Evolutionary conservation across 2,113 vertebrate species (phyloP), one percentile per base, ranked within the genome.

Genomic region (Empidonax traillii): DNA sequence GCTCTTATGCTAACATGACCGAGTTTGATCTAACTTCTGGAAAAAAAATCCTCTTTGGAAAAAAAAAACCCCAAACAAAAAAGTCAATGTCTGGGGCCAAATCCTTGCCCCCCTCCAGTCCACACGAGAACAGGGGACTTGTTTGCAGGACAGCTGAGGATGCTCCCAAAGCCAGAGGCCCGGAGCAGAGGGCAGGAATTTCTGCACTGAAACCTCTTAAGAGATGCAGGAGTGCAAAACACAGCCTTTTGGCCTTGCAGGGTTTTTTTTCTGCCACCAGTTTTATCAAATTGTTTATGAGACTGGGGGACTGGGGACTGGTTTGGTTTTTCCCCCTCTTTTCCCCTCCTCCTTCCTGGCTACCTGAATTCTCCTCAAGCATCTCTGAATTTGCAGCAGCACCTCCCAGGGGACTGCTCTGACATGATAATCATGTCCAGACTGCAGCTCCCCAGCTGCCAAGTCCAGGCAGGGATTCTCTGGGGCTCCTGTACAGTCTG

Each of bases 361-460:
- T 75, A 73, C 66, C 85, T 94, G 82, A 89, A 93, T 96, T 96
- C 90, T 97, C 76, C 87, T 88, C 90, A 84, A 79, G 87, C 61
- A 82, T 52, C 69, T 92, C 77, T 73, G 87, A 95, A 95, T 81
- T 79, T 91, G 94, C 89, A 58, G 52, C 79, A 61, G 83, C 96
- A 95, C 93, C 90, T 96, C 96, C 94, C 90, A 91, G 61, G 67
- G 62, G 94, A 93, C 72, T 80, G 84, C 85, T 93, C 82, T 87
- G 78, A 94, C 81, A 89, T 16, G 68, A 80, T 59, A 92, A 92
- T 35, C 84, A 93, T 3, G 12, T 82, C 94, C 88, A 72, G 67
- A 71, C 59, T 74, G 56, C 37, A 74, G 88, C 52, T 74, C 22
- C 46, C 53, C 85, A 88, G 82, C 86, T 95, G 71, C 16, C 35